phyloP scores from a whole-genome alignment of 2,113 vertebrate genomes.

The Perognathus longimembris region DNA sequence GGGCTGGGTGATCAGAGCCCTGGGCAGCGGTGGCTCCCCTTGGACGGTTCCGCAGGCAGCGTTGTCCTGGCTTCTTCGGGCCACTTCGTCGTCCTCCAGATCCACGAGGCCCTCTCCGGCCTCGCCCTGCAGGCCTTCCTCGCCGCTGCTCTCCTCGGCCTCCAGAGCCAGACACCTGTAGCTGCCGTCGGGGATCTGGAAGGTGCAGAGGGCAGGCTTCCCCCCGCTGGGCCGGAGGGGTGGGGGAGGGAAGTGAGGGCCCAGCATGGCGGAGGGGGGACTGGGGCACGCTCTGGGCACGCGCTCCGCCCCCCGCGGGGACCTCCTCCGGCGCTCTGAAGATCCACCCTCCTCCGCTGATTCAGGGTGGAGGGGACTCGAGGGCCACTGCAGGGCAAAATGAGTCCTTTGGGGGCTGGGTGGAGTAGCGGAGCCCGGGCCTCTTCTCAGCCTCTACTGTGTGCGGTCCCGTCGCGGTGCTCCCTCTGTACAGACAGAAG shows the following conservation, averaged over 20 bases:
- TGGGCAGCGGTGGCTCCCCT: background rate
- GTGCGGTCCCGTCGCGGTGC: background rate
- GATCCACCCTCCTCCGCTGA: background rate
- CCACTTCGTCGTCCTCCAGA: background rate
- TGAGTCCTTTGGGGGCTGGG: background rate
- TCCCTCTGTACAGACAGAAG: conserved; percentile 22
- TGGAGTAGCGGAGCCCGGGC: background rate
- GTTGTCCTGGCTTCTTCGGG: conserved; percentile 14
- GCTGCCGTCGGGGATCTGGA: conserved; percentile 64
- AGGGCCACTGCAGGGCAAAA: background rate
- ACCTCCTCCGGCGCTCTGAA: background rate
- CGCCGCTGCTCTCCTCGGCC: conserved; percentile 62
- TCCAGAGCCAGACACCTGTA: conserved; percentile 72
- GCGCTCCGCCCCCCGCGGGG: background rate
- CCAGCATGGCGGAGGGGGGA: too few relatives aligned
- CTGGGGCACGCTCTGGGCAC: background rate
- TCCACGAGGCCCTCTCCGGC: background rate
- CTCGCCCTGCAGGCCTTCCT: conserved; percentile 72
- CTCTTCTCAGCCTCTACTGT: background rate
- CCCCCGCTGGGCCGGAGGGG: background rate
- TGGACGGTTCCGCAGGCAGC: background rate
- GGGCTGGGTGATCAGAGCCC: background rate
- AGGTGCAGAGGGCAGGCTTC: background rate
- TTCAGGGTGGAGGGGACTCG: background rate
- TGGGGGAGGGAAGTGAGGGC: conserved; percentile 70